These are phyloP conservation scores for Cebidichthys violaceus DNA, from an alignment of 2,113 vertebrate species.

Conservation along the genomic window DNA sequence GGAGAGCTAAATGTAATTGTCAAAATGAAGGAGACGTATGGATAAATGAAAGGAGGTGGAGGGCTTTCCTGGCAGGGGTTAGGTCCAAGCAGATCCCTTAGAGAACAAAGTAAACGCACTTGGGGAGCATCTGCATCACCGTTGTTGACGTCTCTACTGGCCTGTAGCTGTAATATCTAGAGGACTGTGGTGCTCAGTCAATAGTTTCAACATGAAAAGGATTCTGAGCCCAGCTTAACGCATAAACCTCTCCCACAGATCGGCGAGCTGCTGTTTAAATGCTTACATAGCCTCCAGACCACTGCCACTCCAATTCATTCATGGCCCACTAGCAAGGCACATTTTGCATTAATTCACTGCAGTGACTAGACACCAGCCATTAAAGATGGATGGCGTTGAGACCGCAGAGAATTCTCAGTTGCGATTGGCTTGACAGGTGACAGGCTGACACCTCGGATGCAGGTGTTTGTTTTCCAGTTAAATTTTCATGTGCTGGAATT, in stretches of 20 bases:
- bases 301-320: neutral
- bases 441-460: no score
- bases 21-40: slow-evolving; percentile 28
- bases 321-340: neutral
- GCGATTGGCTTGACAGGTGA: neutral
- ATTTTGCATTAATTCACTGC: neutral
- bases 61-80: slow-evolving; percentile 15
- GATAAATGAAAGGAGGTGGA: neutral
- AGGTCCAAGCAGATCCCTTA: neutral
- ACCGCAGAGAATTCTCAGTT: neutral
- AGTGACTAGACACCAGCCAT: neutral
- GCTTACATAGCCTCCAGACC: neutral
- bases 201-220: neutral
- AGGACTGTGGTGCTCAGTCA: neutral
- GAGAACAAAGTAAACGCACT: neutral
- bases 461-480: no score
- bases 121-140: neutral
- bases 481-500: no score
- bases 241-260: neutral
- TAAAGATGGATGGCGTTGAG: neutral
- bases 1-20: neutral
- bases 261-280: slow-evolving; percentile 1
- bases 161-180: neutral
- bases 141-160: neutral
- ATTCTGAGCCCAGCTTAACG: neutral